phyloP scores from a whole-genome alignment of 2,113 vertebrate species.

The Corythoichthys haematopterus region DNA sequence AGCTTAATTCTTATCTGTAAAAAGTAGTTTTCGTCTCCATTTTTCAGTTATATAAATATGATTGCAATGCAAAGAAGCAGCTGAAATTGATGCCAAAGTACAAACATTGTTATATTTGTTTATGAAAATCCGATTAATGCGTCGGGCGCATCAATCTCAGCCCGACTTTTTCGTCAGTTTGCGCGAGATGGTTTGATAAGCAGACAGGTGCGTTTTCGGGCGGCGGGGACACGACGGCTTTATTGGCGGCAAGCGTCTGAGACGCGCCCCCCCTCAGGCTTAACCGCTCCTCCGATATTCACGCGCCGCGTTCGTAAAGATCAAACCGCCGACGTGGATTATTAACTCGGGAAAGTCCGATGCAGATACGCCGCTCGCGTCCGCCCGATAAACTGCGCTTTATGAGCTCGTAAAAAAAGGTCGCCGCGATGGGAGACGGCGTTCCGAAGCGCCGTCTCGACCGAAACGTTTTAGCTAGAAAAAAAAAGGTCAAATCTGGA shows the following conservation, averaged over 20 bases:
- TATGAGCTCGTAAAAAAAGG: conserved; percentile 1
- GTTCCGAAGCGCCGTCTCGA: neutral
- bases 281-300: conserved; percentile 37
- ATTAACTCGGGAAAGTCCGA: conserved; percentile 72
- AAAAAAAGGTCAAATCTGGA: neutral
- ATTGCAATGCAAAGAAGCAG: neutral
- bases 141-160: conserved; percentile 23
- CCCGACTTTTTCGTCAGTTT: conserved; percentile 45
- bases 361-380: conserved; percentile 35
- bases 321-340: conserved; percentile 69
- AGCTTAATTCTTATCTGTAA: neutral
- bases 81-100: neutral
- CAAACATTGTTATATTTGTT: neutral
- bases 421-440: neutral
- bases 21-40: neutral
- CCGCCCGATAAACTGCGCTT: conserved; percentile 12
- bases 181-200: conserved; percentile 57
- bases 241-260: conserved; percentile 38
- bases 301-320: conserved; percentile 62
- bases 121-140: neutral
- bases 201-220: conserved; percentile 48
- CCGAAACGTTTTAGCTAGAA: too few species aligned
- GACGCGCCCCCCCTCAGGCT: conserved; percentile 3
- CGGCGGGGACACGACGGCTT: conserved; percentile 32
- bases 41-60: neutral